Conservation (phyloP, 1,140 invertebrate genomes). For the Doryteuthis pealeii region DNA sequence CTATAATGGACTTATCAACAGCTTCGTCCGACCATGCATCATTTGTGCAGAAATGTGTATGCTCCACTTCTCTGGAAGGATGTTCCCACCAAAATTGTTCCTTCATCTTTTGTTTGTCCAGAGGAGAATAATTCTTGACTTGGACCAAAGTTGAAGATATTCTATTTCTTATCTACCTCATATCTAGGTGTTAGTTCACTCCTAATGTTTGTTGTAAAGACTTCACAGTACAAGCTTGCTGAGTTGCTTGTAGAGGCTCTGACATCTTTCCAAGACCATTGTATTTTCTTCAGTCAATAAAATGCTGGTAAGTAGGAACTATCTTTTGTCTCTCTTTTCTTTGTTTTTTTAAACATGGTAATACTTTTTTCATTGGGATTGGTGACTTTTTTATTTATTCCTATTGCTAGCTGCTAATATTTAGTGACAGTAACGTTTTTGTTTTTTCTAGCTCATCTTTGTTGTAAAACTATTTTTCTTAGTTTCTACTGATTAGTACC, state of each 20-base stretch:
- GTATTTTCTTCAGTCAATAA: conserved; percentile 11
- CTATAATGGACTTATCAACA: neutral
- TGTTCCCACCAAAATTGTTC: neutral
- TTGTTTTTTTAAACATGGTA: conserved; percentile 6
- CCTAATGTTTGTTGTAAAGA: conserved; percentile 1
- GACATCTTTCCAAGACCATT: conserved; percentile 5
- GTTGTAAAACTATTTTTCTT: neutral
- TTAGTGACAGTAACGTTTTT: neutral
- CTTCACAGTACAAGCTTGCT: conserved; percentile 2
- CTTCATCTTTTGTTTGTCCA: conserved; percentile 3
- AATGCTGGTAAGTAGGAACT: conserved; percentile 8
- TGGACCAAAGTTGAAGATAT: conserved; percentile 5
- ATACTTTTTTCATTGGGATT: neutral
- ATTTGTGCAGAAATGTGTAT: conserved; percentile 6
- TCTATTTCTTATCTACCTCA: conserved; percentile 7
- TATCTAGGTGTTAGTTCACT: conserved; percentile 7
- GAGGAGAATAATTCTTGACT: conserved; percentile 5
- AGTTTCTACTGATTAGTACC: neutral
- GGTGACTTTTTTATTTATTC: conserved; percentile 9
- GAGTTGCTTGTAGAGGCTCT: neutral
- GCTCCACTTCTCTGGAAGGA: neutral
- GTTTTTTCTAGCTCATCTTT: neutral
- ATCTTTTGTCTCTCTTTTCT: conserved; percentile 6
- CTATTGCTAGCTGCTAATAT: neutral
- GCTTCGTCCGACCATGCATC: neutral